phyloP scores from a whole-genome alignment of 2,113 vertebrate genomes.

The Pyxicephalus adspersus region DNA sequence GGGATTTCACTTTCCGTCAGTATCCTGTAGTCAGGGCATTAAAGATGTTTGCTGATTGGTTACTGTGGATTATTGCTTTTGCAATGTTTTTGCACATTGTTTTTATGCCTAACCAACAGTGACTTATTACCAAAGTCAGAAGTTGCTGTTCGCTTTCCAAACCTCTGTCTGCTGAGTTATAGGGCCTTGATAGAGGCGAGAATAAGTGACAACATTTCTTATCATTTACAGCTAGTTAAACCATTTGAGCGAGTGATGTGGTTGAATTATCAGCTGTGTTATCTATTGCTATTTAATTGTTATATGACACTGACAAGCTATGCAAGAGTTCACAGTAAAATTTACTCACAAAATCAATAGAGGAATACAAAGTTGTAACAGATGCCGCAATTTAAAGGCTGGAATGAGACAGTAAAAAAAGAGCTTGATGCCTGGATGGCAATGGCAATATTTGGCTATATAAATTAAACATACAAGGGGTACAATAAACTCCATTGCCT shows the following conservation, averaged over 20 bases:
- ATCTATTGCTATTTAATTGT: constrained; percentile 53
- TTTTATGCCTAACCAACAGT: not conserved
- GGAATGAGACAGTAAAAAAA: not conserved
- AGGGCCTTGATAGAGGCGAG: constrained; percentile 2
- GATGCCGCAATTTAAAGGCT: constrained; percentile 3
- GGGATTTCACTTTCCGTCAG: too few species aligned
- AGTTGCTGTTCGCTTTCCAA: not conserved
- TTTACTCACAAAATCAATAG: constrained; percentile 49
- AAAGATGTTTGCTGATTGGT: too few species aligned
- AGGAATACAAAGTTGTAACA: constrained; percentile 40
- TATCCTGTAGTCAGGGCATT: not conserved
- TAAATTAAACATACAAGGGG: not conserved
- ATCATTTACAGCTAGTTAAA: constrained; percentile 34
- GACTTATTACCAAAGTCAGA: not conserved
- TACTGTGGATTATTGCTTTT: too few species aligned
- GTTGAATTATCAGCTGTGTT: constrained; percentile 33
- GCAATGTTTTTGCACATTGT: too few species aligned
- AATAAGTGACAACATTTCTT: constrained; percentile 31
- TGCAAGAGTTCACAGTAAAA: constrained; percentile 46
- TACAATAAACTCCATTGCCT: too few species aligned
- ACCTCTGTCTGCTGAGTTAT: constrained; percentile 2
- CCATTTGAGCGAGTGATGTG: constrained; percentile 8
- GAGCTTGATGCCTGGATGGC: not conserved
- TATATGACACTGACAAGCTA: constrained; percentile 51
- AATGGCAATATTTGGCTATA: not conserved